Percentiles rank a stretch among this genome's conserved stretches.
These are phyloP conservation scores for Plebejus argus DNA, from an alignment of 2,888 invertebrate species.

Conservation along the genomic window DNA sequence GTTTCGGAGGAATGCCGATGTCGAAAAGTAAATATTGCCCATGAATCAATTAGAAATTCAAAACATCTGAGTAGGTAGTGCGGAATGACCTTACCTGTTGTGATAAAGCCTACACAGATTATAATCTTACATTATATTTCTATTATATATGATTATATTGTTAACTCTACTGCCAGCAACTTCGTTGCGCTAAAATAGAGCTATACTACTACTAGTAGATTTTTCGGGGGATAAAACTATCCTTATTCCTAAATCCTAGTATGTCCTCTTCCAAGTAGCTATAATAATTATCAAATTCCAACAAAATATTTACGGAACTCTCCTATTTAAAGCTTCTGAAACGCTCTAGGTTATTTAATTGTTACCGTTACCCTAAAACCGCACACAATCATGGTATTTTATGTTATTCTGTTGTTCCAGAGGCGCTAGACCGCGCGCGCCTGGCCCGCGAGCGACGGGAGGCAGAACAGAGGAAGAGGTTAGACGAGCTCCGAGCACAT, in stretches of 20 bases:
- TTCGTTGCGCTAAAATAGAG: no score
- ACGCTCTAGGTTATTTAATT: no score
- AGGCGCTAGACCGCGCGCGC: slow-evolving; percentile 83
- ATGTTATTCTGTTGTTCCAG: no score
- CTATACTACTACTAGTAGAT: no score
- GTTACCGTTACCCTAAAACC: no score
- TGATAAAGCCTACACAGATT: not conserved
- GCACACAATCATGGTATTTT: no score
- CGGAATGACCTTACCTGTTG: not conserved
- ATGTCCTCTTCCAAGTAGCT: no score
- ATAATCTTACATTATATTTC: not conserved
- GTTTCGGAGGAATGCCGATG: not conserved
- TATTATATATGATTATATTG: not conserved
- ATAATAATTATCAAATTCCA: no score
- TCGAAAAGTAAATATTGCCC: slow-evolving; percentile 11
- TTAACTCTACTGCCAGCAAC: not conserved
- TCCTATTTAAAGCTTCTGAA: no score
- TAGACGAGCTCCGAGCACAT: slow-evolving; percentile 94
- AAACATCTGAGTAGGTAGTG: slow-evolving; percentile 15
- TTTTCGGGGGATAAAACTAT: no score
- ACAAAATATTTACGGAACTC: no score
- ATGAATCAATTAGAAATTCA: slow-evolving; percentile 14
- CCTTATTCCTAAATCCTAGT: no score
- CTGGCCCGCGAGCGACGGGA: slow-evolving; percentile 92
- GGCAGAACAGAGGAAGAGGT: slow-evolving; percentile 92